Evolutionary conservation across 1,140 invertebrate species (phyloP).

Genomic region (Ceratina australensis): DNA sequence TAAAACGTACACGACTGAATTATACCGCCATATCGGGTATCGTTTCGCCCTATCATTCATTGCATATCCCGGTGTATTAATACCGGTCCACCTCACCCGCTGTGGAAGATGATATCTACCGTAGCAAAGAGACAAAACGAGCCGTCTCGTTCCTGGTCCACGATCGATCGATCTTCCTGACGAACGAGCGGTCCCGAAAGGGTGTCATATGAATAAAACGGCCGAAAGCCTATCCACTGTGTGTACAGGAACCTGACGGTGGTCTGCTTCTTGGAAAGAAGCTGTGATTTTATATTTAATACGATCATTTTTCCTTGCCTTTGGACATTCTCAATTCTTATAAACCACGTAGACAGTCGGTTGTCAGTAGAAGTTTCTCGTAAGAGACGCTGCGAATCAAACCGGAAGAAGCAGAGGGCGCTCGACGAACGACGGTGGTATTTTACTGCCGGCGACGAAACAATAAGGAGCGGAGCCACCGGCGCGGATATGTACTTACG

Average conservation of each 20-base stretch:
- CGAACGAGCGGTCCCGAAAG: conserved; percentile 35
- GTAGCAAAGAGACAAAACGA: conserved; percentile 56
- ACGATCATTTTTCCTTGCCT: background rate
- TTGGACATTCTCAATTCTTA: background rate
- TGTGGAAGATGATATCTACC: conserved; percentile 51
- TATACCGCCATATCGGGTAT: conserved; percentile 45
- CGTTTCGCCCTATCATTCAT: conserved; percentile 51
- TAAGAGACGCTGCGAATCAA: background rate
- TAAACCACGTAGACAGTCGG: conserved; percentile 8
- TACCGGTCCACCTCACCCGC: conserved; percentile 14
- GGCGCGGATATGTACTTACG: conserved; percentile 50
- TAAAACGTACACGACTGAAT: conserved; percentile 21
- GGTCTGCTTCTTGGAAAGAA: conserved; percentile 7
- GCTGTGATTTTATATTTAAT: too few relatives aligned
- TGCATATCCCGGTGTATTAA: conserved; percentile 58
- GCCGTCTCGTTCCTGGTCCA: conserved; percentile 36
- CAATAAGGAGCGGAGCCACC: conserved; percentile 59
- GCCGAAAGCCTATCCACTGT: background rate
- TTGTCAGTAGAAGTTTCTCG: background rate
- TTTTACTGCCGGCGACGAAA: conserved; percentile 59
- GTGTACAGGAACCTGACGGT: background rate
- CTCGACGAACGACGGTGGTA: conserved; percentile 41
- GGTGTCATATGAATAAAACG: conserved; percentile 35
- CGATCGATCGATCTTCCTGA: conserved; percentile 57
- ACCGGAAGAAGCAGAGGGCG: background rate